Conservation (phyloP, 1,140 invertebrate species). For the Pogonomyrmex californicus region DNA sequence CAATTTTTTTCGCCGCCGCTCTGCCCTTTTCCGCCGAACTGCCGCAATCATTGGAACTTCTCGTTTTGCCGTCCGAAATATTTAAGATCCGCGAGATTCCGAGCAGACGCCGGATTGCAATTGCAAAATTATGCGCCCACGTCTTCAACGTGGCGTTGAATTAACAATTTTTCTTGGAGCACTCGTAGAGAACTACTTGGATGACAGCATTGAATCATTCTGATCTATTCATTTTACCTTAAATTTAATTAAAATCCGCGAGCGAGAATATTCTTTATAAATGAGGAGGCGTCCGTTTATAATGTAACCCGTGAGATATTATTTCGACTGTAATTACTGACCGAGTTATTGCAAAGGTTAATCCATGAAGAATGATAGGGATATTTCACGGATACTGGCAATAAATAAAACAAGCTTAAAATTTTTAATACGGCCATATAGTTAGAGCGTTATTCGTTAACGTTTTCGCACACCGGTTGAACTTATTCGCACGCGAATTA, state of each 20-base stretch:
- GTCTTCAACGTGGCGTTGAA: neutral
- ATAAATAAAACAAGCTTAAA: neutral
- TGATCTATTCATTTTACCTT: neutral
- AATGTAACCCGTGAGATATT: neutral
- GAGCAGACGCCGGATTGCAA: neutral
- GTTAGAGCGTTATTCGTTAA: neutral
- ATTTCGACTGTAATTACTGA: neutral
- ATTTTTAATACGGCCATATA: slow-evolving; percentile 1
- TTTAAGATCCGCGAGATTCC: neutral
- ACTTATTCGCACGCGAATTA: slow-evolving; percentile 42
- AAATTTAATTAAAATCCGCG: neutral
- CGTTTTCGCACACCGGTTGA: neutral
- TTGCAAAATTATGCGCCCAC: neutral
- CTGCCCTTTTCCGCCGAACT: neutral
- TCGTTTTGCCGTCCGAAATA: neutral
- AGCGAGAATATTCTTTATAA: neutral
- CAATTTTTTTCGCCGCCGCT: slow-evolving; percentile 48
- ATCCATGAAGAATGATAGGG: neutral
- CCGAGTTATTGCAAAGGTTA: slow-evolving; percentile 4
- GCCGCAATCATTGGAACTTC: neutral
- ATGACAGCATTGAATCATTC: neutral
- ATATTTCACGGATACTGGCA: neutral
- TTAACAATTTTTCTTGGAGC: neutral
- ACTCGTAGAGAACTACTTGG: neutral
- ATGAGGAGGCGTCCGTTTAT: neutral